phyloP scores from a whole-genome alignment of 2,888 invertebrate genomes.

The Cloeon dipterum region DNA sequence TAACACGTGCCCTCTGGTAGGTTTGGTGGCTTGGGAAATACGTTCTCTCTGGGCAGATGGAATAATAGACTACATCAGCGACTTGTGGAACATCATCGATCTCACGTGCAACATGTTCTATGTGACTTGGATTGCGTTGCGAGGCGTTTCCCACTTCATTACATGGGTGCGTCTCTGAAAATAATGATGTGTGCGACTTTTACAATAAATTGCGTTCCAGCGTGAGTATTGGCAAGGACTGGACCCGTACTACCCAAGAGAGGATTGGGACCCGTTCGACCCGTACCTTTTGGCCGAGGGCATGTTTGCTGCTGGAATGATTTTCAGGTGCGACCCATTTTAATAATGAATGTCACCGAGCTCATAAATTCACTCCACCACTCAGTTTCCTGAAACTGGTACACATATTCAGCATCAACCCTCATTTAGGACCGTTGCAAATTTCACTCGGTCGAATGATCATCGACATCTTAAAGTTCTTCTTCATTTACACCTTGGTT shows the following conservation, averaged over 20 bases:
- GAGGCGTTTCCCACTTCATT: constrained; percentile 70
- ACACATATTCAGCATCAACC: constrained; percentile 91
- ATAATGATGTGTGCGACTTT: not conserved
- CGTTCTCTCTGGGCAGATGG: constrained; percentile 80
- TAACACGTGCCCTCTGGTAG: constrained; percentile 22
- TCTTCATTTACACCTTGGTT: constrained; percentile 81
- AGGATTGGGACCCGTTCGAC: constrained; percentile 86
- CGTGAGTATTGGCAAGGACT: constrained; percentile 21
- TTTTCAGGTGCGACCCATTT: constrained; percentile 41
- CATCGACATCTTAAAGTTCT: constrained; percentile 86
- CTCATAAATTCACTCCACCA: not conserved
- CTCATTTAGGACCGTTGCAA: constrained; percentile 85
- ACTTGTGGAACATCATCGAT: constrained; percentile 96
- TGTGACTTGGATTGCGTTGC: constrained; percentile 73
- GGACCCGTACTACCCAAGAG: constrained; percentile 67
- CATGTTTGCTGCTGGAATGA: constrained; percentile 92
- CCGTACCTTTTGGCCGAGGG: constrained; percentile 86
- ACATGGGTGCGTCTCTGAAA: constrained; percentile 55
- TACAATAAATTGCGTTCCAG: constrained; percentile 4
- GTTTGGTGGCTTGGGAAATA: constrained; percentile 86
- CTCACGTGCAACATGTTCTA: constrained; percentile 93
- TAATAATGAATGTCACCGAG: not conserved
- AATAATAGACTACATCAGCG: constrained; percentile 71
- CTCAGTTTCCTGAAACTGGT: constrained; percentile 83
- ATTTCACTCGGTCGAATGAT: constrained; percentile 88